Evolutionary conservation across 2,797 vertebrate species (phyloP).

Genomic region (Megaceryle alcyon): DNA sequence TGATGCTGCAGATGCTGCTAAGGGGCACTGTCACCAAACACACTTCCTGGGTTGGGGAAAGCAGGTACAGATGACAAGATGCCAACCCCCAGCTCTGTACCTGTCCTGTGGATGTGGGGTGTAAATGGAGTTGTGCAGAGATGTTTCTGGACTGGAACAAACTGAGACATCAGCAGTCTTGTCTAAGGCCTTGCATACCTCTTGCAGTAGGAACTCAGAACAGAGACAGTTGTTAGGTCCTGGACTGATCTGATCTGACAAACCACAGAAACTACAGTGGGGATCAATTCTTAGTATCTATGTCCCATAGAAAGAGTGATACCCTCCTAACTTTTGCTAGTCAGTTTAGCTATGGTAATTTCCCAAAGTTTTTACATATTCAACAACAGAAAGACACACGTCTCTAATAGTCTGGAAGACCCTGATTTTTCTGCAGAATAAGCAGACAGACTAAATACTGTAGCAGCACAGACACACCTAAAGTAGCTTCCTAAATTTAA

Average conservation of each 20-base stretch:
- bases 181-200: neutral
- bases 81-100: neutral
- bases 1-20: neutral
- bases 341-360: neutral
- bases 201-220: neutral
- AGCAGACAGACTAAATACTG: neutral
- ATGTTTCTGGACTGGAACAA: neutral
- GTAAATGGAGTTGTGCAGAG: neutral
- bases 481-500: neutral
- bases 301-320: neutral
- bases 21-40: neutral
- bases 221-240: neutral
- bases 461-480: neutral
- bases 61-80: neutral
- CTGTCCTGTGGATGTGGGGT: rapidly evolving
- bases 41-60: rapidly evolving
- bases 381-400: neutral
- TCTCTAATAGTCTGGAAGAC: neutral
- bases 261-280: neutral
- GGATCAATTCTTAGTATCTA: neutral
- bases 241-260: neutral
- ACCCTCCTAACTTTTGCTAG: neutral
- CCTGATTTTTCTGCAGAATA: neutral
- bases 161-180: neutral
- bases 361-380: neutral